Percentiles rank a stretch among this genome's conserved stretches.
Evolutionary conservation across 2,888 invertebrate species (phyloP).

Genomic region (Branchellion lobata): DNA sequence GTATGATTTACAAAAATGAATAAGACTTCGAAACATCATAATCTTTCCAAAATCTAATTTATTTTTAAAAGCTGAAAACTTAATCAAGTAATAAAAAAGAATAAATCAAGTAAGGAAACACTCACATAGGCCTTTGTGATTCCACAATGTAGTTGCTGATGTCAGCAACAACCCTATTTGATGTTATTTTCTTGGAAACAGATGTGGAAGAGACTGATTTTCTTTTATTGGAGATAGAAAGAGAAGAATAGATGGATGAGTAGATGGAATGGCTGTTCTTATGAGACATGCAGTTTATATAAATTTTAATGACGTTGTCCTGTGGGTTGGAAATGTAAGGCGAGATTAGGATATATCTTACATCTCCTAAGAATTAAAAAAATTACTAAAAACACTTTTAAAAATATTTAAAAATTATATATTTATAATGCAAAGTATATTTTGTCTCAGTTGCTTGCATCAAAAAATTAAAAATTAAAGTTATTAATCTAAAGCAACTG

Average conservation of each 20-base stretch:
- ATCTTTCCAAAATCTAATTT: too few species aligned
- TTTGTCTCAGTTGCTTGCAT: background rate
- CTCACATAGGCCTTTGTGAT: background rate
- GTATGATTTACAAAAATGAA: conserved; percentile 48
- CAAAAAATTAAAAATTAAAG: background rate
- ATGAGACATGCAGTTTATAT: conserved; percentile 84
- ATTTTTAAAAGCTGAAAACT: too few species aligned
- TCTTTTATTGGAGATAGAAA: background rate
- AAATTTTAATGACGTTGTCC: conserved; percentile 62
- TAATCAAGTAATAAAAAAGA: background rate
- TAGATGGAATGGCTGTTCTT: conserved; percentile 81
- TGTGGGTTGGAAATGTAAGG: background rate
- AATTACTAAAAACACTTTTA: too few species aligned
- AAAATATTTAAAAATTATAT: too few species aligned
- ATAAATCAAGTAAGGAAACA: background rate
- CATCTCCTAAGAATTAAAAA: too few species aligned
- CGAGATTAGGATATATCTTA: too few species aligned
- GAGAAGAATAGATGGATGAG: conserved; percentile 67
- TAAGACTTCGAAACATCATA: too few species aligned
- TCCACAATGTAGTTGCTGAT: conserved; percentile 33
- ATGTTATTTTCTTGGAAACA: background rate
- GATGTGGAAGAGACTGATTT: too few species aligned
- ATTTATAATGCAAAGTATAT: too few species aligned
- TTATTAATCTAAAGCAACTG: conserved; percentile 39
- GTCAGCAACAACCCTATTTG: conserved; percentile 27